Percentiles rank a stretch among this genome's conserved stretches.
These are phyloP conservation scores for Aethes cnicana DNA, from an alignment of 2,888 invertebrate genomes.

Conservation along the genomic window DNA sequence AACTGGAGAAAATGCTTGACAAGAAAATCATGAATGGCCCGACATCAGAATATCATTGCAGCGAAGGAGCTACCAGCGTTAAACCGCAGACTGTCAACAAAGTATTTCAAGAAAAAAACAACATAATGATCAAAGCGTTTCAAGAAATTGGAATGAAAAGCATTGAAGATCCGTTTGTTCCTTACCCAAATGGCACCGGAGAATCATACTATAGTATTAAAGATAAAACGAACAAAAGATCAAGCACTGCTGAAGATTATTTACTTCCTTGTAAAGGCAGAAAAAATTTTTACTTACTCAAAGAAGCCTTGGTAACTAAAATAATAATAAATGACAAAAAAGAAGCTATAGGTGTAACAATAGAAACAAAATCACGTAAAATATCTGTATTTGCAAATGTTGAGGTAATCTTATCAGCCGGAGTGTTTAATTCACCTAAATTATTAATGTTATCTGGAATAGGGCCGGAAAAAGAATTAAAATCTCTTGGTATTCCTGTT, in stretches of 20 bases:
- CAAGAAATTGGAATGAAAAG: conserved; percentile 2
- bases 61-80: conserved; percentile 46
- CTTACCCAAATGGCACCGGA: background rate
- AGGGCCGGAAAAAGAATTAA: conserved; percentile 17
- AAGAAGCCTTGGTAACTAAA: conserved; percentile 17
- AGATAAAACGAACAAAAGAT: background rate
- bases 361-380: background rate
- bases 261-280: background rate
- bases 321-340: conserved; percentile 5
- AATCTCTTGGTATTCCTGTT: conserved; percentile 2
- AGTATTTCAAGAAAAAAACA: conserved; percentile 45
- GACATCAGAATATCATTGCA: conserved; percentile 50
- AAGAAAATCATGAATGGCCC: conserved; percentile 40
- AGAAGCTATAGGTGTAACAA: conserved; percentile 14
- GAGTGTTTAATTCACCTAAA: conserved; percentile 21
- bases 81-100: conserved; percentile 52
- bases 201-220: background rate
- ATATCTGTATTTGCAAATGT: conserved; percentile 12
- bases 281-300: conserved; percentile 17
- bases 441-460: conserved; percentile 27
- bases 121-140: background rate
- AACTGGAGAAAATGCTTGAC: conserved; percentile 46
- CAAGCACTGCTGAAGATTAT: conserved; percentile 14
- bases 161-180: background rate
- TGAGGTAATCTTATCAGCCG: conserved; percentile 24